Percentiles rank a stretch among this genome's conserved stretches.
Conservation (phyloP, 2,797 vertebrate species). For the Cirrhinus mrigala region DNA sequence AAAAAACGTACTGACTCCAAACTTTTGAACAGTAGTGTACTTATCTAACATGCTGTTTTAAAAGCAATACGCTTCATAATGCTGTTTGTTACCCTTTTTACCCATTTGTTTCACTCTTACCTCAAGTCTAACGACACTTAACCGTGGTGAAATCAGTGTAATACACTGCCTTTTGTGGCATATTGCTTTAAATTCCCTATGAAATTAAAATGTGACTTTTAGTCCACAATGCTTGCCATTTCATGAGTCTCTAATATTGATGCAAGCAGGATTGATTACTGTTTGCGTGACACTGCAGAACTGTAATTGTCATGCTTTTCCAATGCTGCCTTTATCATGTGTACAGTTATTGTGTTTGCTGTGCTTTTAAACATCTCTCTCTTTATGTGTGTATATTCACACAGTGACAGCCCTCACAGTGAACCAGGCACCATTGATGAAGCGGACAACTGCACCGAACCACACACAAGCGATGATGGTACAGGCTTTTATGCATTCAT, state of each 20-base stretch:
- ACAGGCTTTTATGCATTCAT: slow-evolving; percentile 23
- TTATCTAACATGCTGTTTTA: background rate
- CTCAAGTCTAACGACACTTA: background rate
- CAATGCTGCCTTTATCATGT: background rate
- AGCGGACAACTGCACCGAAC: slow-evolving; percentile 93
- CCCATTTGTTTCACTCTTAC: too few species aligned
- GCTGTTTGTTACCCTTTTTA: background rate
- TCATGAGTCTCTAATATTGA: background rate
- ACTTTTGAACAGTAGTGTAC: background rate
- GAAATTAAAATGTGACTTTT: background rate
- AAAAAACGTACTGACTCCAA: background rate
- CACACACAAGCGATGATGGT: slow-evolving; percentile 98
- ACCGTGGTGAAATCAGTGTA: background rate
- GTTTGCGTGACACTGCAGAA: background rate
- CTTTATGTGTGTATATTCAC: slow-evolving; percentile 6
- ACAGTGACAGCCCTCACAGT: slow-evolving; percentile 97
- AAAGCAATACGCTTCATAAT: background rate
- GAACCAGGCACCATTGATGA: slow-evolving; percentile 97
- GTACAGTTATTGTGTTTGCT: background rate
- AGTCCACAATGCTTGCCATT: background rate
- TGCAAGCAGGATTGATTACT: background rate
- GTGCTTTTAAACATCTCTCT: background rate
- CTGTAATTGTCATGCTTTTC: background rate
- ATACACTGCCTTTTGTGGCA: background rate
- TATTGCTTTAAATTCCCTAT: background rate